These are phyloP conservation scores for Pyrgus malvae DNA, from an alignment of 2,888 invertebrate species.

Conservation along the genomic window DNA sequence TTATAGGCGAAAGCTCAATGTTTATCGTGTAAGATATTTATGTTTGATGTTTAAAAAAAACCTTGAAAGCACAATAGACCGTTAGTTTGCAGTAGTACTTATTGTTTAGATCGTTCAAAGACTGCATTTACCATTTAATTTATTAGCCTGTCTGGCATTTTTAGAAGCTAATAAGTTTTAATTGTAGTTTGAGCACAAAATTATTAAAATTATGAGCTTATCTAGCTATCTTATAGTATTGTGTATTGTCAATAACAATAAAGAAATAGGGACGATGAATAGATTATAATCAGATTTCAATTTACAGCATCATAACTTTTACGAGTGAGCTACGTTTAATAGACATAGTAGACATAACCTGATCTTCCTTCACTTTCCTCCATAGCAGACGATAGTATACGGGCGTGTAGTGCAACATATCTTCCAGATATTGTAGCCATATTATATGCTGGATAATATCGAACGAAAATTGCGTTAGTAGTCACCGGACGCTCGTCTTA, in stretches of 20 bases:
- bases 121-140: slow-evolving; percentile 22
- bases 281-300: slow-evolving; percentile 39
- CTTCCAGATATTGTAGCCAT: too few relatives aligned
- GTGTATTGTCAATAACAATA: slow-evolving; percentile 33
- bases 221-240: slow-evolving; percentile 32
- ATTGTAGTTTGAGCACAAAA: slow-evolving; percentile 15
- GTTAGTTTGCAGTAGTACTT: slow-evolving; percentile 15
- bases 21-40: slow-evolving; percentile 16
- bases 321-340: slow-evolving; percentile 61
- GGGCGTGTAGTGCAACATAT: too few relatives aligned
- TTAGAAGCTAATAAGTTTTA: slow-evolving; percentile 10
- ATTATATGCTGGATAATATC: too few relatives aligned
- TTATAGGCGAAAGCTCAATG: slow-evolving; percentile 23
- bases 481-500: not conserved
- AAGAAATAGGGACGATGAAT: slow-evolving; percentile 35
- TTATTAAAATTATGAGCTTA: slow-evolving; percentile 36
- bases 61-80: slow-evolving; percentile 1
- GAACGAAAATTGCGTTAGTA: too few relatives aligned
- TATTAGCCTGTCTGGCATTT: slow-evolving; percentile 1
- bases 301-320: slow-evolving; percentile 45
- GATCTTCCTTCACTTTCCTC: slow-evolving; percentile 45
- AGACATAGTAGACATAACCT: slow-evolving; percentile 49
- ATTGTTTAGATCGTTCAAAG: slow-evolving; percentile 12
- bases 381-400: slow-evolving; percentile 15
- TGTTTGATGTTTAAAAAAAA: slow-evolving; percentile 5